phyloP scores from a whole-genome alignment of 2,888 invertebrate genomes.

The Julus scandinavius region DNA sequence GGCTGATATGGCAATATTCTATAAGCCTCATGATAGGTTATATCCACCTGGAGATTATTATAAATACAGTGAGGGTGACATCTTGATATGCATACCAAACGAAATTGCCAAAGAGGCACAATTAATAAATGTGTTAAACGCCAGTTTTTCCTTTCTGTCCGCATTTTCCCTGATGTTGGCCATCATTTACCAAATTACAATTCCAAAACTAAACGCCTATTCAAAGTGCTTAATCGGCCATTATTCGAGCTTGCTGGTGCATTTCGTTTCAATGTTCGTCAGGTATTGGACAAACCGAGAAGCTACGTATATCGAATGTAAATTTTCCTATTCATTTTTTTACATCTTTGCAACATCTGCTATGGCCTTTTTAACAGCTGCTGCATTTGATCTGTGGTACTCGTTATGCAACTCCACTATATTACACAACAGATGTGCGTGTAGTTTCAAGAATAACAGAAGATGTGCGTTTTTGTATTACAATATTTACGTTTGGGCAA shows the following conservation, averaged over 20 bases:
- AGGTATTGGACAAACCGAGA: not conserved
- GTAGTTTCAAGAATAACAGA: not conserved
- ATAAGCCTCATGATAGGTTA: not conserved
- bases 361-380: constrained; percentile 93
- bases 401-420: constrained; percentile 50
- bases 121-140: not conserved
- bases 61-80: not conserved
- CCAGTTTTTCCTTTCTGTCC: constrained; percentile 33
- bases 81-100: not conserved
- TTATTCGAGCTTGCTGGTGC: constrained; percentile 11
- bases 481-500: constrained; percentile 43
- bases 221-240: constrained; percentile 49
- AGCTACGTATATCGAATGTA: constrained; percentile 40
- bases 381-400: constrained; percentile 91
- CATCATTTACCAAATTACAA: not conserved
- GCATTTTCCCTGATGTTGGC: not conserved
- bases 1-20: not conserved
- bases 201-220: constrained; percentile 4
- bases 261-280: not conserved
- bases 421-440: not conserved
- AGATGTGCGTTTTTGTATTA: constrained; percentile 41
- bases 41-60: constrained; percentile 50
- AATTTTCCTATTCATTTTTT: constrained; percentile 71
- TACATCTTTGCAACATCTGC: constrained; percentile 90
- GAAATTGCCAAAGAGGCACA: not conserved